Base-by-base conservation (phyloP, 2,888 invertebrate species). In the Caenorhabditis angaria region DNA sequence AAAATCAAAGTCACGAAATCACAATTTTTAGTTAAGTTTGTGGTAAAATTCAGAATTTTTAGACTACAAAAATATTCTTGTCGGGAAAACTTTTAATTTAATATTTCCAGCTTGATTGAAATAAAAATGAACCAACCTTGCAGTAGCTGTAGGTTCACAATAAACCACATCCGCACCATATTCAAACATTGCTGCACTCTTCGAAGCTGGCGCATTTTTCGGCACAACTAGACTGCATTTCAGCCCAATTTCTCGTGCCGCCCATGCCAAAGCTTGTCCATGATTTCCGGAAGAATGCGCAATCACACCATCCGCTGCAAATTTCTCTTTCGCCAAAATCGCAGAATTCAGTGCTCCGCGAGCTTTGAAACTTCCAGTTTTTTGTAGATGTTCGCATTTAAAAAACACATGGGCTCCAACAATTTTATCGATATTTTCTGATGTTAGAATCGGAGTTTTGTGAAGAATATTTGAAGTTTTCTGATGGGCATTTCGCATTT, bases 231-330 rank as follows among this genome's bases (percentile, higher is more conserved):
- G 89, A 35, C 86, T 84, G 76, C 89, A 89, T 1, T 88, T 86
- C 2, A 89, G 51, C 5, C 85, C 86, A 20, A 80, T 79, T 57
- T 79, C 69, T 29, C 72, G 76, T 1, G 89, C 85, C 0, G 83
- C 82, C 80, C 83, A 87, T 10, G 89, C 89, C 28, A 90, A 77
- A 0, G 88, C 90, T 77, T 89, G 89, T 0, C 90, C 90, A 84
- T 90, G 90, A 77, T 90, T 90, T 24, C 90, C 90, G 73, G 89
- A 89, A 70, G 89, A 89, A 79, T 90, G 89, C 0, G 90, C 89
- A 4, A 89, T 88, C 58, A 80, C 78, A 58, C 82, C 80, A 24
- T 69, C 62, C 3, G 63, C 68, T 24, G 48, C 54, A 12, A 60
- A 59, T 29, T 63, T 20, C 25, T 77, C 70, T 53, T 76, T 77